Evolutionary conservation across 2,888 invertebrate genomes (phyloP).

Genomic region (Ophion ventricosus): DNA sequence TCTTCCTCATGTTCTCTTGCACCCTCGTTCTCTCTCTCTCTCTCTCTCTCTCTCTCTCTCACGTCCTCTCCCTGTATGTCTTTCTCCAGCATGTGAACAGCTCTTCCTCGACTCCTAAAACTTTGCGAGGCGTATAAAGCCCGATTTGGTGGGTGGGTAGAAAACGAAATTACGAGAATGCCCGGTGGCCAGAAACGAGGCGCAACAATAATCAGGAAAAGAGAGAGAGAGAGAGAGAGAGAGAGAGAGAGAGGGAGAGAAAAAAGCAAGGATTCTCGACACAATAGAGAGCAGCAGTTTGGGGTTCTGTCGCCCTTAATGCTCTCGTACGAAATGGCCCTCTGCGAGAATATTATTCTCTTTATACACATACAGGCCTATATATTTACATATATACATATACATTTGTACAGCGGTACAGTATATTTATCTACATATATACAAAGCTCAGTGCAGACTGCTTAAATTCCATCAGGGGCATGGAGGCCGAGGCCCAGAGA

Average conservation of each 20-base stretch:
- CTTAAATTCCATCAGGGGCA: conserved; percentile 63
- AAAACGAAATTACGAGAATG: conserved; percentile 65
- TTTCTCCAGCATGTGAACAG: neutral
- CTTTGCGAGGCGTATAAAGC: conserved; percentile 55
- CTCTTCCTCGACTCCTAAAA: conserved; percentile 59
- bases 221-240: conserved; percentile 61
- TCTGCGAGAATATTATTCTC: conserved; percentile 56
- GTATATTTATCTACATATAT: conserved; percentile 1
- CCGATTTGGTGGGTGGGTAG: conserved; percentile 25
- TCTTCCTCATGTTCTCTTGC: neutral
- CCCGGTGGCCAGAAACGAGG: conserved; percentile 54
- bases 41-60: neutral
- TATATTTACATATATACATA: neutral
- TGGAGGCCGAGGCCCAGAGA: conserved; percentile 45
- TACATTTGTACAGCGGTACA: neutral
- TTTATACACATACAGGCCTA: neutral
- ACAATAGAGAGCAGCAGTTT: conserved; percentile 66
- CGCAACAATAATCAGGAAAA: neutral
- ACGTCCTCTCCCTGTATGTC: neutral
- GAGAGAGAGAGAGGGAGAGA: conserved; percentile 66
- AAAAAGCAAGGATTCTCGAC: conserved; percentile 63
- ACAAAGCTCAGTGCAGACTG: conserved; percentile 50
- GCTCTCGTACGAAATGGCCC: conserved; percentile 64
- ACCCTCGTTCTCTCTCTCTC: neutral
- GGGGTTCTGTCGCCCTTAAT: conserved; percentile 61